A percentile compares a stretch with the other conserved stretches of the same genome.
Evolutionary conservation across 2,797 vertebrate species (phyloP).

Genomic region (Muscicapa striata): DNA sequence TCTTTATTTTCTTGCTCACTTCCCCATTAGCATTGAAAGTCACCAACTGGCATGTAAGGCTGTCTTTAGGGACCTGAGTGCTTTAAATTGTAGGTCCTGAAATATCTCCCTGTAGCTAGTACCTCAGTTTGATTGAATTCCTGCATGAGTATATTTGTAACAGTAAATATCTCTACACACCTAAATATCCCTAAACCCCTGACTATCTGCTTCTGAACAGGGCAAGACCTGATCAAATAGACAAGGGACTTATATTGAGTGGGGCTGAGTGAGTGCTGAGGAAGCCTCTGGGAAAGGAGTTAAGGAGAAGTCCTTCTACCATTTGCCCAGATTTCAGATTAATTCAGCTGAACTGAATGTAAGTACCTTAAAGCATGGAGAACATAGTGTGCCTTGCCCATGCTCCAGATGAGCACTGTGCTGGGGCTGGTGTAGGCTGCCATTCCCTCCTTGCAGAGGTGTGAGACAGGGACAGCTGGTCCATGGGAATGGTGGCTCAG

Average conservation of each 20-base stretch:
- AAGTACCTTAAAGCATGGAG: background rate
- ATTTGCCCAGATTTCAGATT: background rate
- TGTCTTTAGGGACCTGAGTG: background rate
- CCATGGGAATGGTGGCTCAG: background rate
- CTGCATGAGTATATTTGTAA: background rate
- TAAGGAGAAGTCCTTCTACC: background rate
- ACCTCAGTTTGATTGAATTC: background rate
- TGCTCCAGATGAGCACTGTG: background rate
- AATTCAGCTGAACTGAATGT: background rate
- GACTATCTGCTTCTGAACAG: background rate
- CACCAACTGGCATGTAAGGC: background rate
- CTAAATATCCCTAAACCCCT: background rate
- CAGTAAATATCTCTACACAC: background rate
- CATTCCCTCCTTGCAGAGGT: background rate
- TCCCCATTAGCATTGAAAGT: background rate
- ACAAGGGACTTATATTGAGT: rapidly evolving
- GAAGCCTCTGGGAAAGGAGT: background rate
- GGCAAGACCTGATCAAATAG: background rate
- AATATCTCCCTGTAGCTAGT: background rate
- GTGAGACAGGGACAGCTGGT: background rate
- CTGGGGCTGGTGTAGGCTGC: background rate
- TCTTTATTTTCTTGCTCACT: background rate
- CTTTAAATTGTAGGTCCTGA: background rate
- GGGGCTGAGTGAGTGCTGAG: background rate
- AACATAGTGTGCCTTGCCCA: background rate